phyloP scores from a whole-genome alignment of 1,140 invertebrate species.

The Pseudoatta argentina region DNA sequence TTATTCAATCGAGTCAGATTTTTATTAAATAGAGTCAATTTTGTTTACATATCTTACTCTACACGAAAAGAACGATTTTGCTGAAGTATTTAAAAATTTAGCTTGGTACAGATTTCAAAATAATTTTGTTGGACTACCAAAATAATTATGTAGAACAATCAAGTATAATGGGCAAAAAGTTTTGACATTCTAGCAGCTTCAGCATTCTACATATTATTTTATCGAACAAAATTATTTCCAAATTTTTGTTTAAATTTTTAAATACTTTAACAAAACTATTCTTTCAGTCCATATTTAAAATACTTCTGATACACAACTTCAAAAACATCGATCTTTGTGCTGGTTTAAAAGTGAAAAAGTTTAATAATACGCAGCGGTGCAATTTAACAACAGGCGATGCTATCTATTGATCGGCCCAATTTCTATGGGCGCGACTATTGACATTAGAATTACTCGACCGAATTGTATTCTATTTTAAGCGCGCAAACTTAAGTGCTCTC shows the following conservation, averaged over 20 bases:
- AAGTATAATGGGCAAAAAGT: too few relatives aligned
- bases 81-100: too few relatives aligned
- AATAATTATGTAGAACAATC: too few relatives aligned
- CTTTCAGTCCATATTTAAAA: neutral
- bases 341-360: neutral
- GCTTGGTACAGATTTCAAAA: too few relatives aligned
- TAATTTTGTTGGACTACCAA: too few relatives aligned
- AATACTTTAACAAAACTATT: too few relatives aligned
- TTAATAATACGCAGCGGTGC: neutral
- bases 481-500: conserved; percentile 49
- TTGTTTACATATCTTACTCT: neutral
- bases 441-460: conserved; percentile 29
- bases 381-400: conserved; percentile 9
- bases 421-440: conserved; percentile 20
- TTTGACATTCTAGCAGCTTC: too few relatives aligned
- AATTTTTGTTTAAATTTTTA: too few relatives aligned
- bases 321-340: neutral
- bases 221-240: too few relatives aligned
- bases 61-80: too few relatives aligned
- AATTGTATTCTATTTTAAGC: conserved; percentile 32
- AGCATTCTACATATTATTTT: too few relatives aligned
- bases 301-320: neutral
- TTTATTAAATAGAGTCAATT: neutral
- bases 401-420: conserved; percentile 22
- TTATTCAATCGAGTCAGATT: neutral